Conservation (phyloP, 2,797 vertebrate genomes). For the Hippoglossus hippoglossus region DNA sequence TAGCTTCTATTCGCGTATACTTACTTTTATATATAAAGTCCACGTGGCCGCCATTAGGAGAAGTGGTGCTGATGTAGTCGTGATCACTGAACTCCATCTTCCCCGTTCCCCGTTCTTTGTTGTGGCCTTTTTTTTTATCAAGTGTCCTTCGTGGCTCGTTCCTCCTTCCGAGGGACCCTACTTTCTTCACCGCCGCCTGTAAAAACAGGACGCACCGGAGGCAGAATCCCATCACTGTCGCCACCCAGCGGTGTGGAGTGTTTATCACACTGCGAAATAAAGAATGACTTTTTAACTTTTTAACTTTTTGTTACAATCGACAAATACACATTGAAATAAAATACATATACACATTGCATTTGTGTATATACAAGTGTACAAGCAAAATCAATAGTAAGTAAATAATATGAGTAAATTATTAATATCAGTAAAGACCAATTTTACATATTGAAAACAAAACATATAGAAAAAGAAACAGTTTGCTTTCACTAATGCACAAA, state of each 20-base stretch:
- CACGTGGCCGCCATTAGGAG: conserved; percentile 27
- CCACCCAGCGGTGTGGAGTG: background rate
- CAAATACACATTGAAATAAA: too few relatives aligned
- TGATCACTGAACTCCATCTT: conserved; percentile 60
- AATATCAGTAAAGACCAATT: too few relatives aligned
- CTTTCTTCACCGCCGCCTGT: conserved; percentile 43
- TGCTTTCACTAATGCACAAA: too few relatives aligned
- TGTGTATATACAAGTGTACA: too few relatives aligned
- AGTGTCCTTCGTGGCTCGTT: conserved; percentile 45
- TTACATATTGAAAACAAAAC: too few relatives aligned
- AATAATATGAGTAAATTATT: too few relatives aligned
- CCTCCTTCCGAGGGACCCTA: conserved; percentile 43
- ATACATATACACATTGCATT: too few relatives aligned
- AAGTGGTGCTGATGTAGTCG: conserved; percentile 37
- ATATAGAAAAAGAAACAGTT: too few relatives aligned
- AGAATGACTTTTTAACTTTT: background rate
- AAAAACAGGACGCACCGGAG: background rate
- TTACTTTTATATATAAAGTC: conserved; percentile 78
- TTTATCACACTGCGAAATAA: background rate
- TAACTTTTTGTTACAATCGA: background rate
- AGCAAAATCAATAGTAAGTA: too few relatives aligned
- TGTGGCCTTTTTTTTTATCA: background rate
- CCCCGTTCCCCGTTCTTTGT: background rate
- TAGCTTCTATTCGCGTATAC: conserved; percentile 20
- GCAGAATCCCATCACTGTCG: background rate